Conservation (phyloP, 2,888 invertebrate genomes). For the Drosophila suboccidentalis region DNA sequence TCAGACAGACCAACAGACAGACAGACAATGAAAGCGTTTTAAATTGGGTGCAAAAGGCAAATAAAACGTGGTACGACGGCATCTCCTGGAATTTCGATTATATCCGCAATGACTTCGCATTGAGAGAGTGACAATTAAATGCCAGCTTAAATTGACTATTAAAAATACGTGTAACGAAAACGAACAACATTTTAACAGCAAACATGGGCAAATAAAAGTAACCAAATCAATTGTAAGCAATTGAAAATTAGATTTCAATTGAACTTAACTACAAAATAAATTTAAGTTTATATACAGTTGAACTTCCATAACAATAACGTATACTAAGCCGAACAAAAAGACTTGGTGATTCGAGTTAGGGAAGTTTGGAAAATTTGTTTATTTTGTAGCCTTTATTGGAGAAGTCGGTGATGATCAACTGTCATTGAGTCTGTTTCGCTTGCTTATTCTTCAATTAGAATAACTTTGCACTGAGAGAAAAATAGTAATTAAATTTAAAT, state of each 20-base stretch:
- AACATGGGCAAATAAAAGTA: neutral
- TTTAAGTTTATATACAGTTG: no score
- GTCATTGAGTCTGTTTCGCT: no score
- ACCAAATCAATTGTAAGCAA: conserved; percentile 5
- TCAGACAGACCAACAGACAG: conserved; percentile 3
- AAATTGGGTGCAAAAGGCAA: conserved; percentile 57
- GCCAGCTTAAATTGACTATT: conserved; percentile 6
- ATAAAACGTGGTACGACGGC: conserved; percentile 37
- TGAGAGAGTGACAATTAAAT: conserved; percentile 23
- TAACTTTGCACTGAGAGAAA: no score
- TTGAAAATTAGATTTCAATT: neutral
- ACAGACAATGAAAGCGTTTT: conserved; percentile 41
- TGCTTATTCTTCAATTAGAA: no score
- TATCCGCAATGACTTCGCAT: neutral
- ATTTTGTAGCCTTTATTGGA: no score
- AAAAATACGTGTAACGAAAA: neutral
- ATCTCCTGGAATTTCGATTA: conserved; percentile 50
- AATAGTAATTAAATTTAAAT: no score
- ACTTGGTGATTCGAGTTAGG: no score
- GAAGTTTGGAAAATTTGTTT: no score
- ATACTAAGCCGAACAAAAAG: no score
- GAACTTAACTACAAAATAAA: no score
- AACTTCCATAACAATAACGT: no score
- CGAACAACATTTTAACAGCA: neutral
- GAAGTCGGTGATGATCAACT: no score